A percentile compares a stretch with the other conserved stretches of the same genome.
Evolutionary conservation across 1,140 invertebrate genomes (phyloP).

Genomic region (Paralvinella palmiformis): DNA sequence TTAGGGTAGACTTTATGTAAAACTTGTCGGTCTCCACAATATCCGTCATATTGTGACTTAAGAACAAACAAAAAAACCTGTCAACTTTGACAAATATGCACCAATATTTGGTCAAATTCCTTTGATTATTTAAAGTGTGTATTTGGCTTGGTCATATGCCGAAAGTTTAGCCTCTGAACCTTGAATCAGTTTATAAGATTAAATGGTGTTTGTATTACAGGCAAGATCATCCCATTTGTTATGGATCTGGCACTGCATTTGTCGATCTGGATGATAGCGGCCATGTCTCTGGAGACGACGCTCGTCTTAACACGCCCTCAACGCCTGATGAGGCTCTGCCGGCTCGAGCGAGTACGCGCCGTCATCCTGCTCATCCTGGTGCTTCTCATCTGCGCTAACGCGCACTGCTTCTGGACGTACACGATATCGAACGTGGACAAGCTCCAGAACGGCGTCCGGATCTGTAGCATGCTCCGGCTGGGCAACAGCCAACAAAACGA

Average conservation of each 20-base stretch:
- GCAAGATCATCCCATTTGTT: conserved; percentile 35
- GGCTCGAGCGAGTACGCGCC: conserved; percentile 34
- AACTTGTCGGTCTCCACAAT: too few species aligned
- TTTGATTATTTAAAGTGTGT: background rate
- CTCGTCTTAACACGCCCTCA: conserved; percentile 36
- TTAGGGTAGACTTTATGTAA: too few species aligned
- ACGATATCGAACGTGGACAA: conserved; percentile 26
- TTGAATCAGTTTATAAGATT: background rate
- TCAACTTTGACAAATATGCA: background rate
- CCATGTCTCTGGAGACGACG: conserved; percentile 37
- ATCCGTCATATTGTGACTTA: too few species aligned
- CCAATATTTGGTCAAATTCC: background rate
- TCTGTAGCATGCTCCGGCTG: conserved; percentile 22
- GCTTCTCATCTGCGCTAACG: conserved; percentile 40
- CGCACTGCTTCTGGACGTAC: conserved; percentile 47
- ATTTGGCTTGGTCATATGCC: background rate
- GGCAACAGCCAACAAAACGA: conserved; percentile 20
- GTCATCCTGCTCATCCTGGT: conserved; percentile 39
- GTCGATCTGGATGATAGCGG: conserved; percentile 42
- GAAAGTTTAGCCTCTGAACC: background rate
- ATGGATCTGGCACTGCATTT: conserved; percentile 34
- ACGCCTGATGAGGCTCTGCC: conserved; percentile 38
- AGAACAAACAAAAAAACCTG: too few species aligned
- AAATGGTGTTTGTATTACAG: too few species aligned
- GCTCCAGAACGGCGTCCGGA: conserved; percentile 4